Evolutionary conservation across 2,797 vertebrate genomes (phyloP), one percentile per base, ranked within the genome.

Genomic region (Acanthornis magna): DNA sequence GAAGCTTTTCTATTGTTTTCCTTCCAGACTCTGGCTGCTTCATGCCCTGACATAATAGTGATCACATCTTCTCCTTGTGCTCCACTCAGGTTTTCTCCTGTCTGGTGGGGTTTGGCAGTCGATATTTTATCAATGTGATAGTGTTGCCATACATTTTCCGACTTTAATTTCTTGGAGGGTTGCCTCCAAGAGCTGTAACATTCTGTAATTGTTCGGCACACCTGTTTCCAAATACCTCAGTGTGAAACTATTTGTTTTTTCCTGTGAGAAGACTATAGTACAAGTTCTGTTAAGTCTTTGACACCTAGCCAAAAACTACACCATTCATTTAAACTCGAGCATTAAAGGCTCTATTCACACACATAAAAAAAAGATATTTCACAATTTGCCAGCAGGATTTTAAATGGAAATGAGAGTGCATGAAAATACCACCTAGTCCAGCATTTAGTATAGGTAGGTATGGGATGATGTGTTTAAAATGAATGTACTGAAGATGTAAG

Each of bases 171-270:
- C 91, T 96, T 97, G 96, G 94, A 98, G 94, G 45, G 40, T n/a
- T 88, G 96, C 96, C 97, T 96, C 83, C 75, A 73, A 96, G 95
- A 96, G 95, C 94, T 95, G 96, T 97, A 96, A 95, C 95, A 88
- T 96, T 96, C 90, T 94, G 93, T 98, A 97, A 97, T 97, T 98
- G 97, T 97, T 97, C 86, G 3, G 92, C 96, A 97, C 98, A 98
- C 98, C 98, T 98, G 98, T 95, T 98, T 96, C 95, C 96, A 96
- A 98, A 97, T 96, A 98, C 97, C 97, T 98, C 97, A 97, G 96
- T 96, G 96, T 97, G 97, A 97, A 98, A 97, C 96, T 98, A 98
- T 98, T 98, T 98, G 97, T 97, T 98, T 98, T 97, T 97, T 97
- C 94, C 96, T 96, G 83, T 96, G 85, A 96, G 95, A 97, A 97